Evolutionary conservation across 2,888 invertebrate species (phyloP), one percentile per base, ranked within the genome.

Genomic region (Erpobdella octoculata): DNA sequence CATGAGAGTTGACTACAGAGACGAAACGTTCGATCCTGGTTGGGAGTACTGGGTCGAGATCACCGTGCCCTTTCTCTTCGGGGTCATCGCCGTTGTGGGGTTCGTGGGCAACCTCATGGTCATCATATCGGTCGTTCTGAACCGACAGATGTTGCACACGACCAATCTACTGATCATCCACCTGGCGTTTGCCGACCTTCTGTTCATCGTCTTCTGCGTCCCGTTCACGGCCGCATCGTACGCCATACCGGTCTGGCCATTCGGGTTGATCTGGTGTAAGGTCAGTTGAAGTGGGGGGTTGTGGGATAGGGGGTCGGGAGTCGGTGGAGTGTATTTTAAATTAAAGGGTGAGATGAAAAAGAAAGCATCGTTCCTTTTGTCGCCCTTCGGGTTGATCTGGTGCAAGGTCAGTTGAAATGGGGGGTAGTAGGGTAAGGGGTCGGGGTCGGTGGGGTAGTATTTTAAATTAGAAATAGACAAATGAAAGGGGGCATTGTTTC

Each of bases 191-290:
- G 92, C 94, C 46, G 94, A 94, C 82, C 85, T 94, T 33, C 87
- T 92, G 36, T 94, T 94, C 83, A 91, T 94, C 58, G 88, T 92
- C 69, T 91, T 93, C 84, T 94, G 93, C 84, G 92, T 94, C 28
- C 94, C 94, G 0, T 93, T 93, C 83, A 94, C 94, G 0, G 93
- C 92, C 0, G 89, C 91, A 21, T 91, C 91, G 79, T 94, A 93
- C 82, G 90, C 91, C 12, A 71, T 92, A 80, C 89, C 90, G 4
- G 87, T 88, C 79, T 95, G 93, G 93, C 91, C 92, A 0, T 93
- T 94, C 79, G 93, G 94, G 8, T 89, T 89, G 79, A 85, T 89
- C 81, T 92, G 91, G 90, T 94, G 93, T 85, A 91, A 91, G 70
- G 70, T 61, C 18, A 18, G 36, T 31, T 9, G 12, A 28, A 31